Evolutionary conservation across 2,888 invertebrate genomes (phyloP), one percentile per base, ranked within the genome.

Genomic region (Steinernema scapterisci): DNA sequence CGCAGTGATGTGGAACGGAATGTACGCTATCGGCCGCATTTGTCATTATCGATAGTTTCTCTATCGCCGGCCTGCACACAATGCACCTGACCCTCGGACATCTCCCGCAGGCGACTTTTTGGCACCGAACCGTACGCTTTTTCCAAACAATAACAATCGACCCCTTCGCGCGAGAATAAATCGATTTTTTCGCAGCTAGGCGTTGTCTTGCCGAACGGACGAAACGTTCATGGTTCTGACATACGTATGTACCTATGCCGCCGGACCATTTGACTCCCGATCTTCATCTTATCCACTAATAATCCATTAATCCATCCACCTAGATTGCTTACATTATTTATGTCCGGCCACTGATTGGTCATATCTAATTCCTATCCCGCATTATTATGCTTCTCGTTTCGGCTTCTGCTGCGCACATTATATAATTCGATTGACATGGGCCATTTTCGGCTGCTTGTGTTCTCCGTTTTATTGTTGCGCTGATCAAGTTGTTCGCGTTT

Each of bases 181-280:
- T 63, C 63, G 63, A 63, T 63, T 63, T 63, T 63, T 31, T 63
- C n/a, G 63, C 63, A 63, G 54, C 31, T 25, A 21, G 45, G 54
- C 54, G 54, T 23, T 25, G 54, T 54, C 63, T 63, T 63, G 63
- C 63, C 63, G 63, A 63, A 63, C 63, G 31, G 23, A 52, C 52
- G 52, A 52, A 63, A 63, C 63, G 63, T 63, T 63, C 63, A 63
- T 63, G 63, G 63, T 63, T 63, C 63, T 11, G 63, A 63, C 63
- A 7, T 31, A n/a, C n/a, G n/a, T n/a, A n/a, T 31, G 63, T 63
- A 63, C 63, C 63, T 63, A 63, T 63, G 23, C 38, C 21, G 31
- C 38, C 38, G 5, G 38, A 38, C 38, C 38, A 9, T 38, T 9
- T 38, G 38, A 38, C 38, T 3, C 38, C 3, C 3, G 38, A 38